These are phyloP conservation scores for Hemicrepidius hirtus DNA, from an alignment of 2,888 invertebrate genomes.

Conservation along the genomic window DNA sequence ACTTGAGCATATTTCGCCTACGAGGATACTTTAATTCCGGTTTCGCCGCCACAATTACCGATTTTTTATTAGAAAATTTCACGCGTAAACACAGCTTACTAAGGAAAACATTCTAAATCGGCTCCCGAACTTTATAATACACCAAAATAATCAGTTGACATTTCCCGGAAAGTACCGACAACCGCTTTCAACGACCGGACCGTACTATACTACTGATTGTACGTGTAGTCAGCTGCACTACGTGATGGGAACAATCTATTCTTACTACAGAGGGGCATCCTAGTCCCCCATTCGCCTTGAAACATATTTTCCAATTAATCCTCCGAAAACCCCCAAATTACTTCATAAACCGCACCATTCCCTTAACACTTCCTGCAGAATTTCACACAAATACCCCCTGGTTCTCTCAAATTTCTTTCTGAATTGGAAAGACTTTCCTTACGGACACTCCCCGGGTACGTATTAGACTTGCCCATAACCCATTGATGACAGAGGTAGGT, in stretches of 20 bases:
- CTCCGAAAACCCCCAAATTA: too few species aligned
- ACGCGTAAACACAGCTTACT: slow-evolving; percentile 49
- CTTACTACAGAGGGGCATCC: slow-evolving; percentile 68
- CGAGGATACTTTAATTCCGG: slow-evolving; percentile 69
- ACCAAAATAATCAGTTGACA: slow-evolving; percentile 61
- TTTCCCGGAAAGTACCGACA: slow-evolving; percentile 55
- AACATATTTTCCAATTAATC: too few species aligned
- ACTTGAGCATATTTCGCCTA: slow-evolving; percentile 87
- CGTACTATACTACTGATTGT: slow-evolving; percentile 72
- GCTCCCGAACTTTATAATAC: slow-evolving; percentile 45
- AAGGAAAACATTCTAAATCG: slow-evolving; percentile 58
- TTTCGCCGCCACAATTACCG: slow-evolving; percentile 70
- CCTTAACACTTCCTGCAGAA: too few species aligned
- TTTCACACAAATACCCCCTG: too few species aligned
- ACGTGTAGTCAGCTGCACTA: slow-evolving; percentile 74
- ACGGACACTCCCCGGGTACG: slow-evolving; percentile 66
- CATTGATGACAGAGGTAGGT: slow-evolving; percentile 85
- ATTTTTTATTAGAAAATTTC: slow-evolving; percentile 59
- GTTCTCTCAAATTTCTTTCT: slow-evolving; percentile 13
- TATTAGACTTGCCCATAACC: slow-evolving; percentile 79
- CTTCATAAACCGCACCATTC: too few species aligned
- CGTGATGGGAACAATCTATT: slow-evolving; percentile 71
- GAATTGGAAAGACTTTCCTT: slow-evolving; percentile 47
- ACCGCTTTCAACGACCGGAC: slow-evolving; percentile 63
- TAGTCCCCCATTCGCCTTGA: background rate